Conservation (phyloP, 2,888 invertebrate species). For the Vanessa cardui region DNA sequence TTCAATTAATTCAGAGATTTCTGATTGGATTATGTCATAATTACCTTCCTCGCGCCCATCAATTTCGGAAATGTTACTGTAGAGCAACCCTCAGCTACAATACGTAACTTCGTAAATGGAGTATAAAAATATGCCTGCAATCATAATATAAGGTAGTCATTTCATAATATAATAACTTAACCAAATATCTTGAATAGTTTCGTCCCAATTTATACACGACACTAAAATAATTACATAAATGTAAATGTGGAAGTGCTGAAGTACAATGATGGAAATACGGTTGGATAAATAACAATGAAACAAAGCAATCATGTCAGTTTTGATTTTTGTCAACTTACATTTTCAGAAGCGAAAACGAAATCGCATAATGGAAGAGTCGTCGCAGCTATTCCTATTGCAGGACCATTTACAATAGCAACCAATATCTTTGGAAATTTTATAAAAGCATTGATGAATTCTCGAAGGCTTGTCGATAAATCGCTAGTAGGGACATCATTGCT, state of each 20-base stretch:
- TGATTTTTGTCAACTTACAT: slow-evolving; percentile 72
- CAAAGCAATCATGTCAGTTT: neutral
- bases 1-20: neutral
- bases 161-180: no score
- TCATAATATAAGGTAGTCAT: slow-evolving; percentile 10
- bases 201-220: no score
- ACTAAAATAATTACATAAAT: no score
- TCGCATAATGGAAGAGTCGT: slow-evolving; percentile 94
- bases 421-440: slow-evolving; percentile 95
- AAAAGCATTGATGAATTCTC: slow-evolving; percentile 87
- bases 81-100: slow-evolving; percentile 95
- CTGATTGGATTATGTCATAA: neutral
- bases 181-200: no score
- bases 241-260: no score
- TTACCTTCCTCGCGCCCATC: slow-evolving; percentile 91
- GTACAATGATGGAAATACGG: no score
- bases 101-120: slow-evolving; percentile 92
- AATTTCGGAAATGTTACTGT: slow-evolving; percentile 92
- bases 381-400: slow-evolving; percentile 94
- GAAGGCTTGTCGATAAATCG: slow-evolving; percentile 56
- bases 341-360: slow-evolving; percentile 93
- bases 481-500: slow-evolving; percentile 46
- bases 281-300: neutral
- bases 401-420: slow-evolving; percentile 95
- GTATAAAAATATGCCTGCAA: slow-evolving; percentile 92